Evolutionary conservation across 92 coral and sea anemone genomes (phyloP), one percentile per base, ranked within the genome.

Genomic region (Actinernus sp.): DNA sequence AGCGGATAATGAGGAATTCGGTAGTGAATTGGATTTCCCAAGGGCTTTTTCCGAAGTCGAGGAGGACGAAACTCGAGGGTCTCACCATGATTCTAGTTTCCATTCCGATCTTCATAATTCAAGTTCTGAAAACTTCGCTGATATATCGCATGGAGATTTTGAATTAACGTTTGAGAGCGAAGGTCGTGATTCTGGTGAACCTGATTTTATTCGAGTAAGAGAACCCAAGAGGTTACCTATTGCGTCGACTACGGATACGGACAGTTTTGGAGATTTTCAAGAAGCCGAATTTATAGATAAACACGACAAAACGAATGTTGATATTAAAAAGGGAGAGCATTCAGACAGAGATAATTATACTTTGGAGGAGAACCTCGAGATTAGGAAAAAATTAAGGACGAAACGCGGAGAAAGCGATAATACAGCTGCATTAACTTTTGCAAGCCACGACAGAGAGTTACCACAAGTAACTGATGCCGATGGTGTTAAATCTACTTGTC

Each of bases 41-140:
- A 63, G 60, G 73, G 89, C 89, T 2, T 90, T 90, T 41, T 71
- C 97, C 14, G 89, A 86, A 3, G 49, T 66, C 36, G 83, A 62
- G 29, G 78, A 52, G 22, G 38, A 32, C 10, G 73, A 52, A 18
- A 4, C 14, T 1, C 12, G 38, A 8, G 38, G 61, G 11, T 31
- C 30, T 49, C 46, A 25, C 0, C 31, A 4, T 14, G 77, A 70
- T 5, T 25, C 32, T 1, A 14, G 47, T n/a, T 23, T 45, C 8
- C 10, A 18, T 17, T 45, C 10, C 4, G 22, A 45, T 9, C 10
- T 45, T 17, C 52, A 45, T 23, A 23, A 45, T 18, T 6, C 52
- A 8, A 45, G 52, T 17, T 45, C 52, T 9, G 52, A 45, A 23
- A 45, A 45, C 19, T 45, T 45, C 21, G 52, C 52, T 45, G 52